Evolutionary conservation across 2,888 invertebrate species (phyloP), one percentile per base, ranked within the genome.

Genomic region (Megaustenia siamemsis): DNA sequence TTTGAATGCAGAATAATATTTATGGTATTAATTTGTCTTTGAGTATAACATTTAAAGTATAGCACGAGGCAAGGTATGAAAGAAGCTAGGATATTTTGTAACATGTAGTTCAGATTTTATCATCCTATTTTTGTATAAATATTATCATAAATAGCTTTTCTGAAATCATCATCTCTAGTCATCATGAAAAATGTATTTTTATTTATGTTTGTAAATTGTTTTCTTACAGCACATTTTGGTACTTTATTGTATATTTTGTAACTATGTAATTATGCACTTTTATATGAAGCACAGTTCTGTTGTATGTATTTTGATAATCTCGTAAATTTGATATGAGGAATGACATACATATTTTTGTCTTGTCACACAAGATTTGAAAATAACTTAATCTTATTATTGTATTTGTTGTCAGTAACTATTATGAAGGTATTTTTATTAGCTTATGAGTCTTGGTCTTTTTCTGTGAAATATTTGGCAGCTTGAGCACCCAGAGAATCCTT

Each of bases 231-330:
- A 49, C 45, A 32, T 32, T 32, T 5, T 24, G 24, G 12, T 73
- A 49, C 49, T 73, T n/a, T 49, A 32, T 2, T 73, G 49, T 73
- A 49, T 73, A 73, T 73, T 73, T 73, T 45, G 45, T 73, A 32
- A 32, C 49, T 18, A 32, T 49, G 45, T 73, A 73, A 73, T 49
- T 45, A 45, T 73, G 49, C 49, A 73, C 73, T 35, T 73, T 73
- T 73, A 49, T 32, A 32, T 49, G 8, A 32, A 45, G 32, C 73
- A 73, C 32, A 73, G 73, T 73, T 32, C 73, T 32, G 45, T 49
- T 73, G 49, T 49, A 45, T 45, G 28, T 73, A 73, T 49, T 49
- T 45, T 49, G 24, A 8, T 73, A 73, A 45, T 49, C 73, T 73
- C 49, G 45, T 15, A 49, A 15, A 28, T 73, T 73, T 73, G 18